phyloP scores from a whole-genome alignment of 2,113 vertebrate species.

The Tympanuchus pallidicinctus region DNA sequence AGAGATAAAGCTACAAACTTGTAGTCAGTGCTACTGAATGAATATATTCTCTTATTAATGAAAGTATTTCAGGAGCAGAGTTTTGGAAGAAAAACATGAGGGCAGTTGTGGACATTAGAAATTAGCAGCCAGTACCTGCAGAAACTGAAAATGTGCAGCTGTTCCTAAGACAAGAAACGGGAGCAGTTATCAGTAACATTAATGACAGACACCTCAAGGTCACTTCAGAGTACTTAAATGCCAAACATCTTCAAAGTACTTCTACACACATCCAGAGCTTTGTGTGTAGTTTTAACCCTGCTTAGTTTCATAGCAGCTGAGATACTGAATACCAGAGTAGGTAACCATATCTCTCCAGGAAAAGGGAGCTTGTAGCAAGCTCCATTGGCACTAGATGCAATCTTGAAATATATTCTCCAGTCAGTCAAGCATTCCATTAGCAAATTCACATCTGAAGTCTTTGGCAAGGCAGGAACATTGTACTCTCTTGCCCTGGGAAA shows the following conservation, averaged over 20 bases:
- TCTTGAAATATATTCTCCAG: conserved; percentile 55
- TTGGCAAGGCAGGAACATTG: conserved; percentile 69
- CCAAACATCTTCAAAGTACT: conserved; percentile 34
- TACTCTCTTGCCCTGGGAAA: conserved; percentile 44
- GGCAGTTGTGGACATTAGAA: background rate
- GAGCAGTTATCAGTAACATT: conserved; percentile 27
- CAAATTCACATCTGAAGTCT: conserved; percentile 66
- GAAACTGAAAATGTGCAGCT: conserved; percentile 16
- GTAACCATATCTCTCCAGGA: conserved; percentile 42
- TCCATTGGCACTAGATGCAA: conserved; percentile 59
- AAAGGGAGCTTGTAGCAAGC: conserved; percentile 50
- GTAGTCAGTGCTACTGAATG: background rate
- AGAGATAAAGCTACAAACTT: conserved; percentile 38
- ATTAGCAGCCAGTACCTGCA: conserved; percentile 26
- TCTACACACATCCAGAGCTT: conserved; percentile 12
- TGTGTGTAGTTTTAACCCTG: conserved; percentile 55
- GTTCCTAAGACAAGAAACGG: conserved; percentile 22
- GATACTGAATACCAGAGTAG: conserved; percentile 43
- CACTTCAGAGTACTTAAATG: conserved; percentile 51
- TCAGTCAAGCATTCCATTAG: conserved; percentile 47
- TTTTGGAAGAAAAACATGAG: background rate
- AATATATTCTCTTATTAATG: background rate
- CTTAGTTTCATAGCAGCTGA: conserved; percentile 54
- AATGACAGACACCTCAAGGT: conserved; percentile 55
- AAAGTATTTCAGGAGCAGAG: conserved; percentile 20